Percentiles rank a stretch among this genome's conserved stretches.
Evolutionary conservation across 2,113 vertebrate species (phyloP).

Genomic region (Limanda limanda): DNA sequence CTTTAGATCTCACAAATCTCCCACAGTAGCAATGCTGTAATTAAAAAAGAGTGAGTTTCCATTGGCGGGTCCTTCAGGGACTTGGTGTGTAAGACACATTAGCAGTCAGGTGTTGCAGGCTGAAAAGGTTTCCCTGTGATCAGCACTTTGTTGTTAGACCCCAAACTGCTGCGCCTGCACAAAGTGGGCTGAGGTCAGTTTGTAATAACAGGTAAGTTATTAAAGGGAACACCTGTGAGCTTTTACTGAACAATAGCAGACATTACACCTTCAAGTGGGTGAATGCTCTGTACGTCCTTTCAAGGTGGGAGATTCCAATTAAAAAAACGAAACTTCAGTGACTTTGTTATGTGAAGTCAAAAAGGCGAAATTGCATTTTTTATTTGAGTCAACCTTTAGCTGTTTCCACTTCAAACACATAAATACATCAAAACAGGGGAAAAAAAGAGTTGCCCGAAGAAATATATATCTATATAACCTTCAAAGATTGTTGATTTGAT

Average conservation of each 20-base stretch:
- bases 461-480: neutral
- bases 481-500: slow-evolving; percentile 39
- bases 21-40: slow-evolving; percentile 53
- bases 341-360: slow-evolving; percentile 7
- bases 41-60: slow-evolving; percentile 63
- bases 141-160: slow-evolving; percentile 65
- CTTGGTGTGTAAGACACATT: slow-evolving; percentile 57
- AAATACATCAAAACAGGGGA: slow-evolving; percentile 13
- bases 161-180: slow-evolving; percentile 71
- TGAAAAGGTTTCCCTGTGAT: slow-evolving; percentile 64
- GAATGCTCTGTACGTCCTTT: slow-evolving; percentile 26
- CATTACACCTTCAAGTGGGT: slow-evolving; percentile 6
- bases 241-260: slow-evolving; percentile 31
- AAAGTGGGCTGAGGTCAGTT: slow-evolving; percentile 58
- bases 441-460: slow-evolving; percentile 18
- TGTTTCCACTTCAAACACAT: slow-evolving; percentile 11
- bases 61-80: slow-evolving; percentile 62
- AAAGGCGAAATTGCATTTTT: neutral
- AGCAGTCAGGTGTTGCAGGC: slow-evolving; percentile 61
- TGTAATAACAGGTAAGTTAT: slow-evolving; percentile 69
- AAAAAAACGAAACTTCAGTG: slow-evolving; percentile 10
- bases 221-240: slow-evolving; percentile 49
- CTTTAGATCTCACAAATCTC: slow-evolving; percentile 5
- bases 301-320: slow-evolving; percentile 35
- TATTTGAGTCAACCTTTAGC: neutral